Evolutionary conservation across 1,140 invertebrate species (phyloP).

Genomic region (Trachymyrmex cornetzi): DNA sequence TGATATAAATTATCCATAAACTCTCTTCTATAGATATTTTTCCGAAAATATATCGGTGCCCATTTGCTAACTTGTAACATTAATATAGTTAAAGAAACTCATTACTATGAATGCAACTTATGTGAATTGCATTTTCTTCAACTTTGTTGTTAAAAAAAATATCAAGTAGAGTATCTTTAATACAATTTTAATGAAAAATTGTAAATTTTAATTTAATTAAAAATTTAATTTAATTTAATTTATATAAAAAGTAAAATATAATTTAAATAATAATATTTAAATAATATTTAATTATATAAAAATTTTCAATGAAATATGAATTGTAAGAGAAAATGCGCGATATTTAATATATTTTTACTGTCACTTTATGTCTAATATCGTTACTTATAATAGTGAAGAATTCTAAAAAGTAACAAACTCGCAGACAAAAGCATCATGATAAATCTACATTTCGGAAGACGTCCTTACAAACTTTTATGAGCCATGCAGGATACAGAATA

Average conservation of each 20-base stretch:
- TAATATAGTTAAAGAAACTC: not conserved
- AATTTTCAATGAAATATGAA: not conserved
- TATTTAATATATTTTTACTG: not conserved
- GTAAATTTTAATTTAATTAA: not conserved
- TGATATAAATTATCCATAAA: constrained; percentile 41
- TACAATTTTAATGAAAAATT: constrained; percentile 1
- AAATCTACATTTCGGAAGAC: constrained; percentile 66
- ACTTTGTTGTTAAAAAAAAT: not conserved
- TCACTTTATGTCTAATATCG: not conserved
- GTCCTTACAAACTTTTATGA: constrained; percentile 71
- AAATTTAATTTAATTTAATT: not conserved
- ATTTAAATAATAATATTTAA: no score
- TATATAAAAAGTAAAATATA: no score
- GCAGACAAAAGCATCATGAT: constrained; percentile 35
- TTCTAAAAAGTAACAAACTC: constrained; percentile 25
- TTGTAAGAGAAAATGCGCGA: not conserved
- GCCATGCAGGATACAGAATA: constrained; percentile 72
- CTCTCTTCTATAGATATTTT: not conserved
- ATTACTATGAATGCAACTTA: not conserved
- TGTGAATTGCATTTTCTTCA: not conserved
- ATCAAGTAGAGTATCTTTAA: not conserved
- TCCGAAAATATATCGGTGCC: not conserved
- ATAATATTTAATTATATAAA: not conserved
- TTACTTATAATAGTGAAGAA: constrained; percentile 18
- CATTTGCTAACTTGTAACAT: not conserved